These are phyloP conservation scores for Caenorhabditis sp. DNA, from an alignment of 2,888 invertebrate genomes.

Conservation along the genomic window DNA sequence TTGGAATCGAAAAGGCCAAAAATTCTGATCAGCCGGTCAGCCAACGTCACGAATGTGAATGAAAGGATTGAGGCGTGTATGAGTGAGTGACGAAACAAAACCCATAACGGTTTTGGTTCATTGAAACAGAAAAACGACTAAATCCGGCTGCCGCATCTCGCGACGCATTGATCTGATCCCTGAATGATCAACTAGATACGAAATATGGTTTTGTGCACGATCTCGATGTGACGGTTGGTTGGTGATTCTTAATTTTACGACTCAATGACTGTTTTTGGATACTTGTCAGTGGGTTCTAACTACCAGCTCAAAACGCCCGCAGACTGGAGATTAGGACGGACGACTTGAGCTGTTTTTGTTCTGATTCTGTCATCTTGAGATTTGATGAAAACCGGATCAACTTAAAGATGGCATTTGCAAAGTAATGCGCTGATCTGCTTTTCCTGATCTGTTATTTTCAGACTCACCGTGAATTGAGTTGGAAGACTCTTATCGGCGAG, in stretches of 20 bases:
- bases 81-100: constrained; percentile 36
- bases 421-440: neutral
- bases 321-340: too few relatives aligned
- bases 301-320: too few relatives aligned
- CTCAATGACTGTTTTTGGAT: too few relatives aligned
- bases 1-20: neutral
- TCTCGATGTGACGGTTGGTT: too few relatives aligned
- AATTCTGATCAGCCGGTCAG: neutral
- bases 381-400: neutral
- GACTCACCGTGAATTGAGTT: constrained; percentile 39
- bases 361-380: neutral
- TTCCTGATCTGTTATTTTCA: neutral
- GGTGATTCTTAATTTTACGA: too few relatives aligned
- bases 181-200: constrained; percentile 31
- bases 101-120: constrained; percentile 29
- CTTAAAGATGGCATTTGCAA: neutral
- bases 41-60: constrained; percentile 7
- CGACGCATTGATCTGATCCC: constrained; percentile 32
- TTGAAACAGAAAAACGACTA: constrained; percentile 41
- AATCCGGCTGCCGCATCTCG: constrained; percentile 21
- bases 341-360: constrained; percentile 2
- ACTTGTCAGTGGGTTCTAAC: too few relatives aligned
- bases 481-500: constrained; percentile 39
- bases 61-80: constrained; percentile 27
- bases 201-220: constrained; percentile 31